Evolutionary conservation across 2,888 invertebrate genomes (phyloP).

Genomic region (Xestobium rufovillosum): DNA sequence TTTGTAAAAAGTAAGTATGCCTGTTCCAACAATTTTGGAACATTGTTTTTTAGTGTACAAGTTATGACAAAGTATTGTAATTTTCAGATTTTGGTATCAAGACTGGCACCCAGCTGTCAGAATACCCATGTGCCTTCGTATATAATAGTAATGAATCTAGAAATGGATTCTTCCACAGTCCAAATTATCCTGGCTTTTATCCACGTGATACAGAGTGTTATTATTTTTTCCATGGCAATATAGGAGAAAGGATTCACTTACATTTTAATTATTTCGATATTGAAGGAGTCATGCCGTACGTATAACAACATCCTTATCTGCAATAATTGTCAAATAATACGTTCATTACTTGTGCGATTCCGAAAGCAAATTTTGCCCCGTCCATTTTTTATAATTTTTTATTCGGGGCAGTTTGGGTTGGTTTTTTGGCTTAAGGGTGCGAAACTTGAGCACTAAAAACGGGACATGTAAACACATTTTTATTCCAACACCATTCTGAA

Average conservation of each 20-base stretch:
- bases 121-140: slow-evolving; percentile 78
- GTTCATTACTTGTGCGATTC: too few relatives aligned
- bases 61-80: too few relatives aligned
- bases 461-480: too few relatives aligned
- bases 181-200: slow-evolving; percentile 86
- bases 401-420: too few relatives aligned
- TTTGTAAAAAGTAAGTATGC: slow-evolving; percentile 89
- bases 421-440: too few relatives aligned
- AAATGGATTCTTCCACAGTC: slow-evolving; percentile 78
- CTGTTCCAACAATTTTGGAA: too few relatives aligned
- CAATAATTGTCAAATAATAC: too few relatives aligned
- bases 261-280: slow-evolving; percentile 89
- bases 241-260: slow-evolving; percentile 70
- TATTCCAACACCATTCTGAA: too few relatives aligned
- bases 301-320: slow-evolving; percentile 34
- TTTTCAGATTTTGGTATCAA: slow-evolving; percentile 80
- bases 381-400: too few relatives aligned
- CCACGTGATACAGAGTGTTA: slow-evolving; percentile 86
- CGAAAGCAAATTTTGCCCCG: too few relatives aligned
- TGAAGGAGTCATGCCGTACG: slow-evolving; percentile 91
- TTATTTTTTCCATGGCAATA: slow-evolving; percentile 80
- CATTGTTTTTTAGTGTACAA: too few relatives aligned
- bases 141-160: slow-evolving; percentile 76
- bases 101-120: slow-evolving; percentile 68
- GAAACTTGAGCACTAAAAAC: too few relatives aligned